Evolutionary conservation across 1,140 invertebrate species (phyloP), one percentile per base, ranked within the genome.

Genomic region (Mycetomoellerius zeteki): DNA sequence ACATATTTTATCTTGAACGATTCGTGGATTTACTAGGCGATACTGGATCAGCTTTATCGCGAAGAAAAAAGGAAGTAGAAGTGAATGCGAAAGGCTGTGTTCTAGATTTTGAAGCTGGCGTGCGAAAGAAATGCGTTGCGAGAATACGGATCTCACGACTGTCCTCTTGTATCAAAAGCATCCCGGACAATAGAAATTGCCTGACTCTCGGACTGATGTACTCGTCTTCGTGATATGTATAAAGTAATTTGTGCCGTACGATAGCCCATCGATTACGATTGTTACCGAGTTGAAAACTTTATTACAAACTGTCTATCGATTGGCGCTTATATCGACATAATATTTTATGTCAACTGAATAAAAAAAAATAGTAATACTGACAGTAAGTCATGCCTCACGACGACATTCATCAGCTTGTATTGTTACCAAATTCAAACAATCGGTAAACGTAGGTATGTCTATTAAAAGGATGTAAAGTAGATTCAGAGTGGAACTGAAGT

Each of bases 31-130:
- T 27, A 58, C 30, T 75, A 7, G n/a, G 72, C 54, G 54, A 75
- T 58, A 60, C n/a, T 50, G 43, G 0, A 19, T 77, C 56, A 47
- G 16, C 37, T 37, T 47, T 64, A 47, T 77, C 56, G 56, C 24
- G 71, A 30, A 73, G 27, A 64, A 77, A 64, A 58, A 60, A 19
- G 58, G 14, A 21, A 19, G 54, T 75, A 75, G 72, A 75, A 24
- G 54, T 75, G 54, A 56, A 75, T 75, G 72, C 72, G 72, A 75
- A 75, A 75, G 72, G 72, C 72, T 75, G 72, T 75, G 75, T 77
- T 77, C 33, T 62, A 77, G 37, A 62, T 62, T 64, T 77, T 47
- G 58, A 77, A 64, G 56, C 24, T 77, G 54, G 56, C 33, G 33
- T 75, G 54, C 72, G 72, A 77, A 43, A 43, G 56, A 62, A 47